Conservation (phyloP, 1,140 invertebrate genomes). For the Condylostylus longicornis region DNA sequence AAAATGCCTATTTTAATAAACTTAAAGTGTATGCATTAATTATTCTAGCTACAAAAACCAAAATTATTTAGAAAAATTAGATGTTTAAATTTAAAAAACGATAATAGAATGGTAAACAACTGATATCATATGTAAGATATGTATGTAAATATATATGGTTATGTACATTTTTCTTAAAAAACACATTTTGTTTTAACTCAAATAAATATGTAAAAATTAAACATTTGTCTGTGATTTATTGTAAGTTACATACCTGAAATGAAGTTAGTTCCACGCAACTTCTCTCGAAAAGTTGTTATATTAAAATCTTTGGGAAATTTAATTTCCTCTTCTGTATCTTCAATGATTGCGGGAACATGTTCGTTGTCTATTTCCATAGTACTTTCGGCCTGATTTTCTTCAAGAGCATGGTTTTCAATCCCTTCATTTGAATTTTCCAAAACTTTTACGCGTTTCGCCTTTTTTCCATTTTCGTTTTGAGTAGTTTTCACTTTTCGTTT, state of each 20-base stretch:
- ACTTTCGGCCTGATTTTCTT: not conserved
- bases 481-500: conserved; percentile 1
- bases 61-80: not conserved
- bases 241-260: conserved; percentile 22
- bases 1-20: no score
- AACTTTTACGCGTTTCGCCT: conserved; percentile 16
- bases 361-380: not conserved
- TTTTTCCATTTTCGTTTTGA: not conserved
- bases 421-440: conserved; percentile 8
- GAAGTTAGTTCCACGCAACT: conserved; percentile 19
- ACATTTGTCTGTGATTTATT: no score
- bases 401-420: not conserved
- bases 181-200: not conserved
- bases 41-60: no score
- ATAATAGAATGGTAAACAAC: not conserved
- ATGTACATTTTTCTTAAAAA: not conserved
- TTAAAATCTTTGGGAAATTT: conserved; percentile 27
- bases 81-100: not conserved
- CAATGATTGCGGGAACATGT: conserved; percentile 7
- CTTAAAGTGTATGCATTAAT: no score
- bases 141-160: not conserved
- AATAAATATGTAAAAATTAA: not conserved
- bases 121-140: not conserved
- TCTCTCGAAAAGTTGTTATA: conserved; percentile 23
- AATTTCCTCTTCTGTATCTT: conserved; percentile 11